Evolutionary conservation across 2,797 vertebrate genomes (phyloP).

Genomic region (Arvicola amphibius): DNA sequence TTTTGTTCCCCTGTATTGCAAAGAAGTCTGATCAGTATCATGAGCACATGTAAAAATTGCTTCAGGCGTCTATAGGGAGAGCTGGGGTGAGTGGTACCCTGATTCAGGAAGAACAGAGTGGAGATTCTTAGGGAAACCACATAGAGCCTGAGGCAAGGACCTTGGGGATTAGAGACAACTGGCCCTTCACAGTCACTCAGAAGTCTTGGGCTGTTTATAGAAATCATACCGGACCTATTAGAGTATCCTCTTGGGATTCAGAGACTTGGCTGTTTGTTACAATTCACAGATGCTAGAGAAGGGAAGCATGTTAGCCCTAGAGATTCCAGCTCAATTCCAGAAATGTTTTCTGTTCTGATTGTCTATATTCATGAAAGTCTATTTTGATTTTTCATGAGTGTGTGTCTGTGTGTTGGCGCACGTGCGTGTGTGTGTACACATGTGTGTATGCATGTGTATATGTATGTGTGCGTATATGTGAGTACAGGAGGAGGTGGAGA

Average conservation of each 20-base stretch:
- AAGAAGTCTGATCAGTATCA: slow-evolving; percentile 38
- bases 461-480: no score
- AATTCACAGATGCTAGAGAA: not conserved
- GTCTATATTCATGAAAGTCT: not conserved
- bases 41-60: slow-evolving; percentile 10
- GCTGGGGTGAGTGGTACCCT: not conserved
- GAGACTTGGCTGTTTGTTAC: slow-evolving; percentile 24
- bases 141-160: not conserved
- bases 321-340: not conserved
- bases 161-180: slow-evolving; percentile 35
- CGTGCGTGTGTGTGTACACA: no score
- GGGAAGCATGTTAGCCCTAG: not conserved
- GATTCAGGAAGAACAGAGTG: not conserved
- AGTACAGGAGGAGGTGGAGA: no score
- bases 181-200: not conserved
- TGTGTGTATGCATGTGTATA: not conserved
- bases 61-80: slow-evolving; percentile 38
- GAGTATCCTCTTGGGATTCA: not conserved
- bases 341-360: not conserved
- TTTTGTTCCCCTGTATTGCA: slow-evolving; percentile 58
- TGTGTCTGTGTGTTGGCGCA: no score
- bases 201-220: slow-evolving; percentile 28
- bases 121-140: slow-evolving; percentile 5
- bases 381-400: not conserved
- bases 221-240: not conserved